These are phyloP conservation scores for Drosophila pseudoobscura DNA, from an alignment of 1,140 invertebrate species.

Conservation along the genomic window DNA sequence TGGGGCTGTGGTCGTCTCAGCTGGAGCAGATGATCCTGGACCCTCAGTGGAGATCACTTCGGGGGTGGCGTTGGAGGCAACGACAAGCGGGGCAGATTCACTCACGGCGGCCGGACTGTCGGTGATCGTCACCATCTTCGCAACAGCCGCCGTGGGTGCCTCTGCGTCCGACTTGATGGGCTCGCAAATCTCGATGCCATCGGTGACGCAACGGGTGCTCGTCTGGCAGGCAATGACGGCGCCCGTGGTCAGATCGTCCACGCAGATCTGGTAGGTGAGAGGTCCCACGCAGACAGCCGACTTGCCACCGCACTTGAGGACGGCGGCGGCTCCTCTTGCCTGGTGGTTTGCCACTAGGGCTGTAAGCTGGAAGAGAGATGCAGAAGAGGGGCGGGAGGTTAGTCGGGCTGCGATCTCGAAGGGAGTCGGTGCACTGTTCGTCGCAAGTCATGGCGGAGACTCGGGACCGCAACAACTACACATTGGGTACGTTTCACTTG, in stretches of 20 bases:
- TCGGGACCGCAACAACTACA: conserved; percentile 41
- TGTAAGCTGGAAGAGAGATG: conserved; percentile 42
- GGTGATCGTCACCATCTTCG: conserved; percentile 59
- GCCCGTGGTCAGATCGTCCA: conserved; percentile 46
- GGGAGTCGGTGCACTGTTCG: conserved; percentile 41
- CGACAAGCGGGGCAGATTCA: conserved; percentile 48
- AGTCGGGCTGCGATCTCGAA: conserved; percentile 19
- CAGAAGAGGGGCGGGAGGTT: conserved; percentile 12
- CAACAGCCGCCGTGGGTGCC: conserved; percentile 49
- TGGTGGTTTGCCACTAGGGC: conserved; percentile 46
- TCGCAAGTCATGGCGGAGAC: conserved; percentile 5
- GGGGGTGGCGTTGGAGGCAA: conserved; percentile 4
- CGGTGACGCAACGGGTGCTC: conserved; percentile 69
- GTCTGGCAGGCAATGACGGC: conserved; percentile 37
- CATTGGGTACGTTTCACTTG: conserved; percentile 65
- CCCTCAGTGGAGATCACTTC: conserved; percentile 22
- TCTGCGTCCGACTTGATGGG: conserved; percentile 46
- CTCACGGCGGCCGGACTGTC: conserved; percentile 44
- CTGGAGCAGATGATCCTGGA: background rate
- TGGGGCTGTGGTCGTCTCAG: conserved; percentile 4
- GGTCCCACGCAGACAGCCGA: conserved; percentile 67
- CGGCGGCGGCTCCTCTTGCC: conserved; percentile 41
- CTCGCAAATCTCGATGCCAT: conserved; percentile 72
- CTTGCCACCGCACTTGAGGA: conserved; percentile 63
- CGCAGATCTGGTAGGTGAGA: conserved; percentile 55